Evolutionary conservation across 30 jellyfish, hydroid and myxozoan species (phyloP).

Genomic region (Hydractinia symbiolongicarpus): DNA sequence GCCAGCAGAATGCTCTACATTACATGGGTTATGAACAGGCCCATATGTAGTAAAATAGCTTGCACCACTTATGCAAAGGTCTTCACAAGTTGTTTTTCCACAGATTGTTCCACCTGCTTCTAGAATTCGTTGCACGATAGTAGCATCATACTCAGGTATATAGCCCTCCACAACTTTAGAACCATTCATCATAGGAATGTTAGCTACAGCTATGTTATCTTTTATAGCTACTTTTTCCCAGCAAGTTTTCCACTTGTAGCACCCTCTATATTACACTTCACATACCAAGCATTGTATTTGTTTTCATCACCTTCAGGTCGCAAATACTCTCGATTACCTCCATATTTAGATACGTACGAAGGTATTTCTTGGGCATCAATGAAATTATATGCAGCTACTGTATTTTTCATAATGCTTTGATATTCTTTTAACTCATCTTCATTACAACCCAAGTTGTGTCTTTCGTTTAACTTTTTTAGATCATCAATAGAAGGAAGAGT

Average conservation of each 20-base stretch:
- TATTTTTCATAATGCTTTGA: neutral
- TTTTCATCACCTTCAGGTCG: neutral
- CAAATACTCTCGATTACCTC: neutral
- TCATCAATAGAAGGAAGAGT: neutral
- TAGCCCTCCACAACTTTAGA: slow-evolving; percentile 24
- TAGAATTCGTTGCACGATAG: slow-evolving; percentile 6
- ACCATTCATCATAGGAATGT: slow-evolving; percentile 32
- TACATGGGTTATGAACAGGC: slow-evolving; percentile 15
- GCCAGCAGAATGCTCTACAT: slow-evolving; percentile 15
- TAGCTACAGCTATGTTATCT: slow-evolving; percentile 27
- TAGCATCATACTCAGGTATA: slow-evolving; percentile 30
- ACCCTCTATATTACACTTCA: slow-evolving; percentile 16
- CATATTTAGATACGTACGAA: neutral
- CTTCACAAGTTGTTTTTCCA: slow-evolving; percentile 21
- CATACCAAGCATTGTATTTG: slow-evolving; percentile 22
- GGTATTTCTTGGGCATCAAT: neutral
- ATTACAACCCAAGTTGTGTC: neutral
- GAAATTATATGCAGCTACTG: neutral
- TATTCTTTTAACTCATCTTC: neutral
- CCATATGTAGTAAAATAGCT: slow-evolving; percentile 14
- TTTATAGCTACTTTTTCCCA: slow-evolving; percentile 26
- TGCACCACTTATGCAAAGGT: slow-evolving; percentile 12
- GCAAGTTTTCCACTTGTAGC: slow-evolving; percentile 1
- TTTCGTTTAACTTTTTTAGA: neutral
- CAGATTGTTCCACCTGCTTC: slow-evolving; percentile 1